Evolutionary conservation across 2,113 vertebrate species (phyloP), one percentile per base, ranked within the genome.

Genomic region (Callipepla californica): DNA sequence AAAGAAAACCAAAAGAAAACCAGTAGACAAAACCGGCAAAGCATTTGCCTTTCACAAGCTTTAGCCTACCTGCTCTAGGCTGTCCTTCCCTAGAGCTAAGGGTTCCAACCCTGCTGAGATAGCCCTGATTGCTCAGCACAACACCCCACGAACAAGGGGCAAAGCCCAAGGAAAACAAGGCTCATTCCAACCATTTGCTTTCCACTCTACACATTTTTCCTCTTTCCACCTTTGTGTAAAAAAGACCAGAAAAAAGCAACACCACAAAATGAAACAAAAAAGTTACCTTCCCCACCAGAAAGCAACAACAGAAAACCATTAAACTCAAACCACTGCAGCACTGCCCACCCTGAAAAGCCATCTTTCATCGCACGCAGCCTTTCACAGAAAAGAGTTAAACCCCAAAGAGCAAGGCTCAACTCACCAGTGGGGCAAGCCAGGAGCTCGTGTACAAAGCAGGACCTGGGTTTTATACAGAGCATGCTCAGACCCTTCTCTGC

Each of bases 91-190:
- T 30, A 6, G 34, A 58, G 32, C 16, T 1, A 1, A 75, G 26
- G 11, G 6, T 68, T 30, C n/a, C 59, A 50, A 0, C 4, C 2
- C 5, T 9, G 16, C 4, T 57, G 16, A 16, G 69, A 65, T 0
- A 94, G 26, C 15, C 19, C 25, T 6, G 11, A 32, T 4, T 38
- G 32, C 68, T 51, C 50, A n/a, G 63, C 23, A 47, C 80, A 65
- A 4, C 0, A 4, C 1, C 3, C 8, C 3, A 16, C 1, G 25
- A 85, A 42, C 4, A 6, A 3, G 28, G 7, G 19, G 21, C 4
- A 5, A 80, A 75, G 9, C 0, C 9, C 6, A 81, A 6, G 48
- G 6, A 81, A 85, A 76, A 55, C 21, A 36, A 62, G n/a, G 11
- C 36, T 87, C 45, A 10, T 18, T 68, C 40, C 38, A n/a, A 62